Evolutionary conservation across 2,888 invertebrate genomes (phyloP).

Genomic region (Mechanitis messenoides): DNA sequence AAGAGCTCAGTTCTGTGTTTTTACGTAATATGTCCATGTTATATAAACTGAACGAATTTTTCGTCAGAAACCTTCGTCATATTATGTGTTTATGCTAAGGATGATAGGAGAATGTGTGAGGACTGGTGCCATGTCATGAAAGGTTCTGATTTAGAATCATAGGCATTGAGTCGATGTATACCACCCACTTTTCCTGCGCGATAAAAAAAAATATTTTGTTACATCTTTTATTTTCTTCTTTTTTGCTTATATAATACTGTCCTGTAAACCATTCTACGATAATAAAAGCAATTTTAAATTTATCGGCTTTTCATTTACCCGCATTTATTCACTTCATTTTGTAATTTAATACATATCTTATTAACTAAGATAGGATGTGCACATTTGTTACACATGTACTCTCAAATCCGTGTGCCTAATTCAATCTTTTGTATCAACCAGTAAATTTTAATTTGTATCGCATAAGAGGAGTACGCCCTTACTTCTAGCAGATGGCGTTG

Average conservation of each 20-base stretch:
- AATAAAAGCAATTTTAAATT: slow-evolving; percentile 67
- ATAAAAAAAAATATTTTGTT: slow-evolving; percentile 60
- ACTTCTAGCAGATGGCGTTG: too few species aligned
- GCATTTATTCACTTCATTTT: background rate
- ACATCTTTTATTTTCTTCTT: slow-evolving; percentile 56
- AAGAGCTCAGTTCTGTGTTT: slow-evolving; percentile 36
- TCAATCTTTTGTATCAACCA: too few species aligned
- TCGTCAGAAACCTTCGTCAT: slow-evolving; percentile 41
- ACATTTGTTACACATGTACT: too few species aligned
- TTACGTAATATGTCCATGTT: slow-evolving; percentile 40
- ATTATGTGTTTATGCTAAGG: slow-evolving; percentile 57
- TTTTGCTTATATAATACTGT: slow-evolving; percentile 56
- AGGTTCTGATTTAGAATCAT: slow-evolving; percentile 75
- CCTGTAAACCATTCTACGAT: slow-evolving; percentile 70
- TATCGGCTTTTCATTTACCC: slow-evolving; percentile 19
- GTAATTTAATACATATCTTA: too few species aligned
- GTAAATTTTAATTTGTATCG: too few species aligned
- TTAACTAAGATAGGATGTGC: too few species aligned
- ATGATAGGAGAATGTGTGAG: slow-evolving; percentile 73
- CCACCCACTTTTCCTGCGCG: slow-evolving; percentile 75
- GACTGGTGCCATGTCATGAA: slow-evolving; percentile 77
- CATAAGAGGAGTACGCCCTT: too few species aligned
- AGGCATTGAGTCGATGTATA: slow-evolving; percentile 73
- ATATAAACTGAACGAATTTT: slow-evolving; percentile 34
- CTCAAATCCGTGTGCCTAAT: too few species aligned